Base-by-base conservation (phyloP, 2,888 invertebrate genomes). In the Patella pellucida region DNA sequence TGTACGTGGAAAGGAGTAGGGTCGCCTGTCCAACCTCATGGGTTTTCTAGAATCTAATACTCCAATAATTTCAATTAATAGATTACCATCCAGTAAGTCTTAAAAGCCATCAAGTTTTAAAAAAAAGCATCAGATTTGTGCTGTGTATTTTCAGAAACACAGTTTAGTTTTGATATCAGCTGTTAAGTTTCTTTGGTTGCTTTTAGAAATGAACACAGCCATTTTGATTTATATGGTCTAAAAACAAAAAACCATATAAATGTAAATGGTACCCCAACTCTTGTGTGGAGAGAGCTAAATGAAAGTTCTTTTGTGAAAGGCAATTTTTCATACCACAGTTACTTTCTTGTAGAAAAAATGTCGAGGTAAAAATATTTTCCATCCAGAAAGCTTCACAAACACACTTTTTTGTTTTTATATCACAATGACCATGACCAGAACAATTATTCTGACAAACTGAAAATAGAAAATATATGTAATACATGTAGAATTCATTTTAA, bases 321-420 rank as follows among this genome's bases (percentile, higher is more conserved):
- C 23, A 5, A 56, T 27, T 69, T 19, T 68, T 82, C 89, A 83
- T 90, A 96, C 96, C 96, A 90, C 96, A 96, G 91, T 96, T 96
- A 12, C 94, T 94, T 87, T 95, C 95, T 76, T 94, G 93, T 88
- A 93, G 93, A 51, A 93, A 93, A 79, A 94, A 93, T 89, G 94
- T 93, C 77, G 93, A 93, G 71, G 93, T 93, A 79, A 95, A 92
- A 54, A 95, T 92, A 89, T 96, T 95, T 91, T 96, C 95, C 96
- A 97, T 97, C 98, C 98, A 98, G 92, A 97, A 97, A 27, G 97
- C 95, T 91, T 97, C 96, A 91, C 97, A 98, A 85, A 95, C 93
- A 88, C 97, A 98, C 75, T 94, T 93, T 85, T 97, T 93, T 9
- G 95, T 94, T 83, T 94, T 94, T 88, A 95, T 94, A 90, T 96